phyloP scores from a whole-genome alignment of 2,888 invertebrate genomes.

The Melanchra persicariae region DNA sequence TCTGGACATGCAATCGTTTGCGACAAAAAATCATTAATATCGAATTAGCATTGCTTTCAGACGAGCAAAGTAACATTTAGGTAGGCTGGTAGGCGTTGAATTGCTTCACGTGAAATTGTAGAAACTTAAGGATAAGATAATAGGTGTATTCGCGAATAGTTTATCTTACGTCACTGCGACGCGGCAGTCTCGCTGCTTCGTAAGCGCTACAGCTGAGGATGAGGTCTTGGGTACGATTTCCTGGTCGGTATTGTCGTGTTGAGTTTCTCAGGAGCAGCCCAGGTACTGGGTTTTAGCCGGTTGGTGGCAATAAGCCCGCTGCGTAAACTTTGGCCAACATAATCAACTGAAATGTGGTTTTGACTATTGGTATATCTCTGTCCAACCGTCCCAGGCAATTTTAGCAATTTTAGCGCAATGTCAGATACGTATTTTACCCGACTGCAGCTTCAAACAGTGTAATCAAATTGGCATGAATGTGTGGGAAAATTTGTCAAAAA shows the following conservation, averaged over 20 bases:
- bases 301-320: background rate
- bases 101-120: slow-evolving; percentile 23
- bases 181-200: background rate
- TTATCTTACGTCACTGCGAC: background rate
- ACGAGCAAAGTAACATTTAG: background rate
- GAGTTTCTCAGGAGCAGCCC: background rate
- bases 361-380: too few species aligned
- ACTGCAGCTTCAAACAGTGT: too few species aligned
- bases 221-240: background rate
- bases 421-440: too few species aligned
- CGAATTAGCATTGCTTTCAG: slow-evolving; percentile 37
- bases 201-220: background rate
- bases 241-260: background rate
- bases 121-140: background rate
- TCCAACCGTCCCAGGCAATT: too few species aligned
- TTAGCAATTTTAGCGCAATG: too few species aligned
- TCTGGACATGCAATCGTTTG: slow-evolving; percentile 40
- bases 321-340: too few species aligned
- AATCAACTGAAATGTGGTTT: too few species aligned
- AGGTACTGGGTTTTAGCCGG: background rate
- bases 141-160: background rate
- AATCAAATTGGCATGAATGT: too few species aligned
- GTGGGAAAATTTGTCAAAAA: too few species aligned
- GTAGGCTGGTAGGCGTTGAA: background rate
- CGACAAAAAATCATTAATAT: slow-evolving; percentile 48